phyloP scores from a whole-genome alignment of 2,797 vertebrate genomes.

The Vespertilio murinus region DNA sequence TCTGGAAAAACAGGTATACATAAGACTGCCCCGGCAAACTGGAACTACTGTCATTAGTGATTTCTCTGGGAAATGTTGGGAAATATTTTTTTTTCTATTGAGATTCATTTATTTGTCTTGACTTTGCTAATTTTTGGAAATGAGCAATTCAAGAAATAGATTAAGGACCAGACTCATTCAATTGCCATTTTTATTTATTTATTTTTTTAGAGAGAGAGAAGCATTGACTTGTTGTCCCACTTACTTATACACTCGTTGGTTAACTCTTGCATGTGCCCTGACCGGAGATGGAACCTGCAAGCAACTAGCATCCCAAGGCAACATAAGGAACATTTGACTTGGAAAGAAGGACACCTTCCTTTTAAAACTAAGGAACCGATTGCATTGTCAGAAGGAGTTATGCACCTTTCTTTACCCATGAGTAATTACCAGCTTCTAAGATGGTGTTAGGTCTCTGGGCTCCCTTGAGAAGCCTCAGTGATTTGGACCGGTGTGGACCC shows the following conservation, averaged over 20 bases:
- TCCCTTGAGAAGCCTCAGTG: neutral
- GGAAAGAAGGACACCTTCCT: neutral
- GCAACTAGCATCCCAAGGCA: neutral
- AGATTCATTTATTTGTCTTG: constrained; percentile 31
- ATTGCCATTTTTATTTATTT: neutral
- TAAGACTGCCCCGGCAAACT: neutral
- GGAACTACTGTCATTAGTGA: neutral
- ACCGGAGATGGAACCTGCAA: neutral
- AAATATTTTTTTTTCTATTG: neutral
- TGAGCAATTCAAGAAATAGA: neutral
- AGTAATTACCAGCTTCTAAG: neutral
- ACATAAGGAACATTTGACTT: neutral
- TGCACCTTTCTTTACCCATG: neutral
- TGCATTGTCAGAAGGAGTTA: neutral
- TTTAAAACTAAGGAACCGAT: constrained; percentile 10
- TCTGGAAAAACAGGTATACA: neutral
- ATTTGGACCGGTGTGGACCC: neutral
- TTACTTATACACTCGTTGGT: neutral
- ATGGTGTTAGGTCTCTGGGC: neutral
- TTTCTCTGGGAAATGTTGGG: constrained; percentile 28
- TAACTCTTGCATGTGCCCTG: neutral
- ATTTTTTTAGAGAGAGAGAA: neutral
- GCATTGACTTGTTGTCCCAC: neutral
- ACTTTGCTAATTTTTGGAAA: constrained; percentile 21
- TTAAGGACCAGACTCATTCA: neutral